These are phyloP conservation scores for Metopia argyrocephala DNA, from an alignment of 2,888 invertebrate species.

Conservation along the genomic window DNA sequence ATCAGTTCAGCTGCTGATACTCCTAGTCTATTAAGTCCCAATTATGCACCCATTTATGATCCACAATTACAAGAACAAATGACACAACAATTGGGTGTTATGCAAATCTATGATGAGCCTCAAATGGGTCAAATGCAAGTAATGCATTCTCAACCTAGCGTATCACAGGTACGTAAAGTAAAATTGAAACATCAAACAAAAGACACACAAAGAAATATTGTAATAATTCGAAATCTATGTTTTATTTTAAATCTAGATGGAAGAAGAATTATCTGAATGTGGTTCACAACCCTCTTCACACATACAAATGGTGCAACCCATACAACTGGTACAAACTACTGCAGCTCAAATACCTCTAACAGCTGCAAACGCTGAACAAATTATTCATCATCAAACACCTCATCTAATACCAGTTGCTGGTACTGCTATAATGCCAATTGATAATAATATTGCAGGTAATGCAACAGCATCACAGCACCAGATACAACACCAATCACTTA, in stretches of 20 bases:
- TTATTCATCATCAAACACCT: slow-evolving; percentile 66
- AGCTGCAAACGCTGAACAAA: slow-evolving; percentile 46
- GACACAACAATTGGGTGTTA: slow-evolving; percentile 76
- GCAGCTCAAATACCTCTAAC: slow-evolving; percentile 54
- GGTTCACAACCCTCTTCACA: slow-evolving; percentile 49
- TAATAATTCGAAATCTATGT: neutral
- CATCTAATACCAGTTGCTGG: slow-evolving; percentile 68
- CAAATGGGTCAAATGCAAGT: slow-evolving; percentile 71
- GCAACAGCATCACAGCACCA: slow-evolving; percentile 50
- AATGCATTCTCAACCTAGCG: slow-evolving; percentile 68
- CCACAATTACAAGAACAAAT: slow-evolving; percentile 74
- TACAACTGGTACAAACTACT: slow-evolving; percentile 67
- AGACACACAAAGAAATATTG: neutral
- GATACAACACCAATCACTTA: slow-evolving; percentile 31
- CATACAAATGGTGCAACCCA: slow-evolving; percentile 65
- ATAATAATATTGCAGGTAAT: slow-evolving; percentile 44
- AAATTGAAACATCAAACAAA: slow-evolving; percentile 57
- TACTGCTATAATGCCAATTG: slow-evolving; percentile 57
- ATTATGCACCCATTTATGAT: slow-evolving; percentile 74
- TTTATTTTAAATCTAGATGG: slow-evolving; percentile 27
- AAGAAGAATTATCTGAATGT: slow-evolving; percentile 60
- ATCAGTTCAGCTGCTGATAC: slow-evolving; percentile 75
- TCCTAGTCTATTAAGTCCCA: slow-evolving; percentile 77
- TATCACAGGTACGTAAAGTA: slow-evolving; percentile 67
- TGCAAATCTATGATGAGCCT: slow-evolving; percentile 76